phyloP scores from a whole-genome alignment of 1,140 invertebrate genomes.

The Venturia canescens region DNA sequence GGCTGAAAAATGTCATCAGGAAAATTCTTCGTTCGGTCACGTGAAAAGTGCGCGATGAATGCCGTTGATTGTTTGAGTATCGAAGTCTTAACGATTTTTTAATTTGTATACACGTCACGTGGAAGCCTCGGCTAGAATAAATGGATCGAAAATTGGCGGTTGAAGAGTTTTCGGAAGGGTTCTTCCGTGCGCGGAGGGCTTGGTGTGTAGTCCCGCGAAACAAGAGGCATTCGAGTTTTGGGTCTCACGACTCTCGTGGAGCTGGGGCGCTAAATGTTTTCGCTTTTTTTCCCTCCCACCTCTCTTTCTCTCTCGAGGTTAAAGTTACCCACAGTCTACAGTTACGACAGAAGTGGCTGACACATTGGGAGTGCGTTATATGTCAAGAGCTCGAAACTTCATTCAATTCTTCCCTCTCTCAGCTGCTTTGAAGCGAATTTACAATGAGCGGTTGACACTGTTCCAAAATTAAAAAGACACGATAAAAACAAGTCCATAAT shows the following conservation, averaged over 20 bases:
- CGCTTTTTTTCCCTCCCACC: background rate
- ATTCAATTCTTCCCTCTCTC: background rate
- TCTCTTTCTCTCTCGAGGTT: slow-evolving; percentile 23
- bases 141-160: background rate
- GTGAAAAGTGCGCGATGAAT: too few relatives aligned
- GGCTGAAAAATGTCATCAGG: background rate
- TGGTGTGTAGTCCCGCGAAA: slow-evolving; percentile 5
- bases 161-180: background rate
- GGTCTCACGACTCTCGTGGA: slow-evolving; percentile 44
- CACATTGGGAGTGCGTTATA: slow-evolving; percentile 5
- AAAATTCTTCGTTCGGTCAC: background rate
- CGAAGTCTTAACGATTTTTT: too few relatives aligned
- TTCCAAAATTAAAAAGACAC: background rate
- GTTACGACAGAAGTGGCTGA: slow-evolving; percentile 27
- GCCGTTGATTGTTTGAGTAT: too few relatives aligned
- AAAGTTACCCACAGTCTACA: slow-evolving; percentile 37
- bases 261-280: slow-evolving; percentile 19
- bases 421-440: background rate
- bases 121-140: background rate
- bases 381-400: background rate
- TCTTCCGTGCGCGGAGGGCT: background rate
- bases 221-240: slow-evolving; percentile 25
- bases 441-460: slow-evolving; percentile 20
- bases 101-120: too few relatives aligned
- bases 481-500: background rate